Evolutionary conservation across 2,888 invertebrate species (phyloP).

Genomic region (Ophioninae sp.): DNA sequence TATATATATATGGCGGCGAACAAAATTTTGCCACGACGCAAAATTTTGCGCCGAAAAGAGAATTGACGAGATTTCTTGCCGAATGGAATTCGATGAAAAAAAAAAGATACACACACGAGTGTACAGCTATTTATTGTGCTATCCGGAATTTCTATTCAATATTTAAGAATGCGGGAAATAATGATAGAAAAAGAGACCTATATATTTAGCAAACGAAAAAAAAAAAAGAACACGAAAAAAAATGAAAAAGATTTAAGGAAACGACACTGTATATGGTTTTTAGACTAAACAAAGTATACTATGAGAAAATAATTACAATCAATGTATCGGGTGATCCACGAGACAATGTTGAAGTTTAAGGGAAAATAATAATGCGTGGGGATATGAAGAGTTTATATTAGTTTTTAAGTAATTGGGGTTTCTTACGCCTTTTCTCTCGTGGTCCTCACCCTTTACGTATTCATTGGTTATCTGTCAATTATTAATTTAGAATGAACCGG

Average conservation of each 20-base stretch:
- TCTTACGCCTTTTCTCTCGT: slow-evolving; percentile 77
- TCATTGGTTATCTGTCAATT: slow-evolving; percentile 80
- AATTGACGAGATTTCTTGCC: slow-evolving; percentile 58
- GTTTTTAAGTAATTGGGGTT: slow-evolving; percentile 65
- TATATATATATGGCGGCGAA: slow-evolving; percentile 17
- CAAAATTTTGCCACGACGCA: slow-evolving; percentile 37
- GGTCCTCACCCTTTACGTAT: slow-evolving; percentile 75
- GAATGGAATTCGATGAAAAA: slow-evolving; percentile 61
- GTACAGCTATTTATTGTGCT: slow-evolving; percentile 59
- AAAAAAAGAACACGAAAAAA: background rate
- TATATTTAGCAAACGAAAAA: slow-evolving; percentile 14
- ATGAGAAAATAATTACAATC: slow-evolving; percentile 78
- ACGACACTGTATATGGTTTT: slow-evolving; percentile 29
- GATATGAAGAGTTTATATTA: slow-evolving; percentile 63
- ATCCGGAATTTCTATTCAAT: slow-evolving; percentile 63
- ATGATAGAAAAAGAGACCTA: slow-evolving; percentile 21
- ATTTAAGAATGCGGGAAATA: slow-evolving; percentile 28
- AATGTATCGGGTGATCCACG: slow-evolving; percentile 77
- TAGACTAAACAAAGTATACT: slow-evolving; percentile 71
- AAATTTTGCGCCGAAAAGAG: slow-evolving; percentile 42
- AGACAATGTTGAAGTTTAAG: slow-evolving; percentile 78
- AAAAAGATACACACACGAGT: slow-evolving; percentile 24
- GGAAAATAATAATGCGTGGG: slow-evolving; percentile 36
- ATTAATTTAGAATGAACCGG: slow-evolving; percentile 75
- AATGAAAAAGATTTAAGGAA: slow-evolving; percentile 16